A percentile compares a stretch with the other conserved stretches of the same genome.
These are phyloP conservation scores for Conus betulinus DNA, from an alignment of 1,140 invertebrate genomes.

Conservation along the genomic window DNA sequence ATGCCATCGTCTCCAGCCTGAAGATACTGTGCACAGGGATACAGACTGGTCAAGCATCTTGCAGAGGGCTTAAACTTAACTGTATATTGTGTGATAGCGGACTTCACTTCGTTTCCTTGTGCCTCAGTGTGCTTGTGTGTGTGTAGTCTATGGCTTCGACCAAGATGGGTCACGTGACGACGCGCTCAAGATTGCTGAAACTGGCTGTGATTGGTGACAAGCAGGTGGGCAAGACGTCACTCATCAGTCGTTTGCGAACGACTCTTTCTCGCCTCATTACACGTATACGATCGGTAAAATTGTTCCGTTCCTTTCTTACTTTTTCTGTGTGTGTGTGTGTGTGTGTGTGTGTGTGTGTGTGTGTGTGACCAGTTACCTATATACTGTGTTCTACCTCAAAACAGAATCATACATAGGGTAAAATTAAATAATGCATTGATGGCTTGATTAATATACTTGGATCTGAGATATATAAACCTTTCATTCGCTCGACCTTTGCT, in stretches of 20 bases:
- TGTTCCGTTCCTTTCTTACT: too few relatives aligned
- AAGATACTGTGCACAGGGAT: not conserved
- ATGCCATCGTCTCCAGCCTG: too few relatives aligned
- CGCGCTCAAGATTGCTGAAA: constrained; percentile 6
- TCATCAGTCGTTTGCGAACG: constrained; percentile 13
- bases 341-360: too few relatives aligned
- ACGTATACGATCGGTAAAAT: constrained; percentile 11
- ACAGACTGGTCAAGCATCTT: not conserved
- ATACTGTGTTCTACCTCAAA: too few relatives aligned
- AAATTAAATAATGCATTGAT: too few relatives aligned
- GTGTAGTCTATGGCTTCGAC: not conserved
- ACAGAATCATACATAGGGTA: too few relatives aligned
- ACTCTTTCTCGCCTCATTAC: constrained; percentile 20
- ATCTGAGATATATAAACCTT: too few relatives aligned
- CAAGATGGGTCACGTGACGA: not conserved
- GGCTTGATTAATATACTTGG: too few relatives aligned
- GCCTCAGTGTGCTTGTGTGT: not conserved
- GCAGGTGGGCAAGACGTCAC: constrained; percentile 37
- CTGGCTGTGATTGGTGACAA: constrained; percentile 36
- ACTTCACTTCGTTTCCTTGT: not conserved
- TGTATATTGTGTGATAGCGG: not conserved
- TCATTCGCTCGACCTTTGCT: too few relatives aligned
- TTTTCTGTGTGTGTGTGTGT: too few relatives aligned
- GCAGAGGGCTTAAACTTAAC: not conserved
- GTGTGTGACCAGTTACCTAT: too few relatives aligned